Conservation (phyloP, 2,797 vertebrate genomes). For the Spinus olivaceus region DNA sequence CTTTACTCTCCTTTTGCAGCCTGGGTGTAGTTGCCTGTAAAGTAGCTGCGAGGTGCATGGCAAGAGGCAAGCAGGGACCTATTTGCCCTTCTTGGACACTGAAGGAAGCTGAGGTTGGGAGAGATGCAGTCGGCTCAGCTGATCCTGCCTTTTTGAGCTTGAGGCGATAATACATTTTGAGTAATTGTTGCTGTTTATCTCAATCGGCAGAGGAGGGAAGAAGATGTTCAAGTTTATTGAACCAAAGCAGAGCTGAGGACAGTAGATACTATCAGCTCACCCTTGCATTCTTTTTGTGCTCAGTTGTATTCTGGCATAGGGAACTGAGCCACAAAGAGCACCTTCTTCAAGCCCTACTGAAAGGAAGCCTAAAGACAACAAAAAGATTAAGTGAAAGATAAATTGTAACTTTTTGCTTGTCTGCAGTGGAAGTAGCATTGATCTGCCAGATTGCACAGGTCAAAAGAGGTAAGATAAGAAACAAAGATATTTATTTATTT, state of each 20-base stretch:
- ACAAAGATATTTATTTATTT: background rate
- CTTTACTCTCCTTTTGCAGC: background rate
- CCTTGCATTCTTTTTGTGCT: background rate
- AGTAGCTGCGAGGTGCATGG: background rate
- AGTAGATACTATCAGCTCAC: slow-evolving; percentile 7
- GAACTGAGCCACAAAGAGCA: slow-evolving; percentile 3
- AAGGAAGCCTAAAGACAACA: background rate
- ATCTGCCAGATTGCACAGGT: background rate
- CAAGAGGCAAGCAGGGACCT: background rate
- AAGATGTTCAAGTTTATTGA: slow-evolving; percentile 27
- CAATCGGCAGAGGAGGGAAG: slow-evolving; percentile 8
- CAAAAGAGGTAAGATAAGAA: background rate
- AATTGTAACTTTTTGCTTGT: background rate
- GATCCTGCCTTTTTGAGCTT: background rate
- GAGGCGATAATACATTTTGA: slow-evolving; percentile 6
- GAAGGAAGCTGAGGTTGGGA: background rate
- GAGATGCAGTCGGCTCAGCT: background rate
- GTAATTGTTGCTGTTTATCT: slow-evolving; percentile 51
- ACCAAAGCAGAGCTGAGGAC: background rate
- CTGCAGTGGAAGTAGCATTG: background rate
- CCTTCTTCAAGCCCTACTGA: background rate
- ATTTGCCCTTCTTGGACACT: background rate
- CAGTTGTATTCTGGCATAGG: background rate
- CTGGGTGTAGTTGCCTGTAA: background rate
- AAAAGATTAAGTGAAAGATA: background rate